phyloP scores from a whole-genome alignment of 2,888 invertebrate species.

The Sinodicranocentrus sp. region DNA sequence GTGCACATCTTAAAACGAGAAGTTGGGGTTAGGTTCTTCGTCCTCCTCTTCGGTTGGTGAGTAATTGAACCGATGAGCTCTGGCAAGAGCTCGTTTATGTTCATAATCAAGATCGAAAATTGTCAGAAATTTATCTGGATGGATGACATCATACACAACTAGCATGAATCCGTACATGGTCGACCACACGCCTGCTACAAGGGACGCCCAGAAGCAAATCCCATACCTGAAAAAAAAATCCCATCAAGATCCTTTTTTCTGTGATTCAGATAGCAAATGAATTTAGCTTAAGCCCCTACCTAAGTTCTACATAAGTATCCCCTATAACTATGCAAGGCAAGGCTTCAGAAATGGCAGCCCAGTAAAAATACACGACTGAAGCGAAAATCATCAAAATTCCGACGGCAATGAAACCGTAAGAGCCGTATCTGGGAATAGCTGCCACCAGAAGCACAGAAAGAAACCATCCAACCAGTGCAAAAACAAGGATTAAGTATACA shows the following conservation, averaged over 20 bases:
- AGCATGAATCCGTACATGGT: constrained; percentile 73
- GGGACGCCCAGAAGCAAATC: constrained; percentile 73
- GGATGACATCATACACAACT: constrained; percentile 72
- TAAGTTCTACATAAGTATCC: constrained; percentile 71
- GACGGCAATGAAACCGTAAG: constrained; percentile 72
- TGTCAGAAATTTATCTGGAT: constrained; percentile 75
- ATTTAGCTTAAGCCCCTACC: constrained; percentile 55
- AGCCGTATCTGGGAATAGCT: constrained; percentile 75
- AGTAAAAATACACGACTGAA: constrained; percentile 73
- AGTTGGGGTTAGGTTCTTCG: background rate
- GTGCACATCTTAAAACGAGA: constrained; percentile 9
- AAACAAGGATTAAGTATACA: constrained; percentile 69
- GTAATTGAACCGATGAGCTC: constrained; percentile 71
- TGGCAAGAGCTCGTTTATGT: constrained; percentile 74
- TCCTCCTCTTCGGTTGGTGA: constrained; percentile 10
- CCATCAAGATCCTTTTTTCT: constrained; percentile 14
- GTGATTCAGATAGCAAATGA: too few species aligned
- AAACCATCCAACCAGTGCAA: constrained; percentile 73
- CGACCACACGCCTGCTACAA: constrained; percentile 73
- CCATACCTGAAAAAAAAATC: constrained; percentile 71
- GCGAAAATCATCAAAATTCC: constrained; percentile 72
- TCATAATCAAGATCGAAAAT: constrained; percentile 76
- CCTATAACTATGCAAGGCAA: constrained; percentile 74
- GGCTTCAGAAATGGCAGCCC: constrained; percentile 69
- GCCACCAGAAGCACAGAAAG: constrained; percentile 68